Evolutionary conservation across 2,113 vertebrate genomes (phyloP), one percentile per base, ranked within the genome.

Genomic region (Halcyon malimbica): DNA sequence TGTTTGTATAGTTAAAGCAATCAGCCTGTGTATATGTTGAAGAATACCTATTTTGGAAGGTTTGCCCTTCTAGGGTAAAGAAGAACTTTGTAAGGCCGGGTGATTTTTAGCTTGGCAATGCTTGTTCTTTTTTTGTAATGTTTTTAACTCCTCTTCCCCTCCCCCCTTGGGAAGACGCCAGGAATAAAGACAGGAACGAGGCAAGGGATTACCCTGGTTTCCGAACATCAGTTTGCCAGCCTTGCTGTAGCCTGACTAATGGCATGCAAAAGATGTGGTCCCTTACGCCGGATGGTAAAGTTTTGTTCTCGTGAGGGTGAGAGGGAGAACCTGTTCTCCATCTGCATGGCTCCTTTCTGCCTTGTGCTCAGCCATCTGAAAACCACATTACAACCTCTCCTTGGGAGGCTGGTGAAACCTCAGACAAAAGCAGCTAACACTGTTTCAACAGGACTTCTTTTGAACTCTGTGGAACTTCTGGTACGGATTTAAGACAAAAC

Each of bases 131-230:
- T 46, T 83, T 64, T 0, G 0, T 92, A 71, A 53, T 78, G 91
- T 75, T 96, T 94, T 84, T 35, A 42, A 39, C 18, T 85, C n/a
- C 17, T 44, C 39, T 84, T 75, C 64, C 71, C 90, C 87, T 76
- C 69, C 85, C 39, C 8, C 26, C 12, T 53, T 87, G 94, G 90
- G 62, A 48, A 33, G 39, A 9, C 19, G 95, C 96, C 95, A 91
- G 80, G 92, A 82, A 89, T 83, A 90, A 71, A 69, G 39, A 69
- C 50, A 46, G 46, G 35, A 89, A 41, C 26, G 35, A 59, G 57
- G 50, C 69, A n/a, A 73, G 89, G 80, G 89, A 92, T 95, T 95
- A 84, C 73, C 35, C 71, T 84, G 65, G 39, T 65, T 97, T 84
- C 92, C 83, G 56, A 46, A 79, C 48, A 3, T 70, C 75, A 21